Evolutionary conservation across 2,888 invertebrate species (phyloP).

Genomic region (Calliphora vomitoria): DNA sequence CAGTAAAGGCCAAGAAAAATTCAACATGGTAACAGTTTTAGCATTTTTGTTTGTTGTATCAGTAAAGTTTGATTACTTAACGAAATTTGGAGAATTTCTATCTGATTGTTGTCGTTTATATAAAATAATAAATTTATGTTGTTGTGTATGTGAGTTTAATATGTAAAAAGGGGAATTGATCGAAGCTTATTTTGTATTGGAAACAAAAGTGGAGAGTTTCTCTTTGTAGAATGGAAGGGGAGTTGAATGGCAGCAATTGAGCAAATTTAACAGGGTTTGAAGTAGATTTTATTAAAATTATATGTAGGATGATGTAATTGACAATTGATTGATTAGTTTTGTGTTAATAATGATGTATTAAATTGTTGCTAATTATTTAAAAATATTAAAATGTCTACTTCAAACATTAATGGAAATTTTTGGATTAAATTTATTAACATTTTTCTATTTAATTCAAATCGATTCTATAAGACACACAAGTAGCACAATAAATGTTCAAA

Average conservation of each 20-base stretch:
- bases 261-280: slow-evolving; percentile 12
- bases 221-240: background rate
- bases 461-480: no score
- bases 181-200: background rate
- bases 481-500: no score
- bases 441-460: no score
- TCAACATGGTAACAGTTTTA: slow-evolving; percentile 53
- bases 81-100: slow-evolving; percentile 14
- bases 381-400: no score
- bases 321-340: background rate
- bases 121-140: background rate
- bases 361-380: no score
- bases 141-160: background rate
- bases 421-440: no score
- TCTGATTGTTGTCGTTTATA: background rate
- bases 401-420: no score
- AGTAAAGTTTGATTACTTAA: background rate
- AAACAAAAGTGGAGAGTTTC: slow-evolving; percentile 44
- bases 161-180: slow-evolving; percentile 25
- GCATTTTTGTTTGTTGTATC: background rate
- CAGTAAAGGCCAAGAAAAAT: slow-evolving; percentile 7
- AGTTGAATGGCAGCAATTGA: slow-evolving; percentile 1
- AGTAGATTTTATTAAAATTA: slow-evolving; percentile 2
- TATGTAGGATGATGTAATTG: background rate
- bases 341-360: no score